Base-by-base conservation (phyloP, 2,888 invertebrate species). In the Amaurobius ferox region DNA sequence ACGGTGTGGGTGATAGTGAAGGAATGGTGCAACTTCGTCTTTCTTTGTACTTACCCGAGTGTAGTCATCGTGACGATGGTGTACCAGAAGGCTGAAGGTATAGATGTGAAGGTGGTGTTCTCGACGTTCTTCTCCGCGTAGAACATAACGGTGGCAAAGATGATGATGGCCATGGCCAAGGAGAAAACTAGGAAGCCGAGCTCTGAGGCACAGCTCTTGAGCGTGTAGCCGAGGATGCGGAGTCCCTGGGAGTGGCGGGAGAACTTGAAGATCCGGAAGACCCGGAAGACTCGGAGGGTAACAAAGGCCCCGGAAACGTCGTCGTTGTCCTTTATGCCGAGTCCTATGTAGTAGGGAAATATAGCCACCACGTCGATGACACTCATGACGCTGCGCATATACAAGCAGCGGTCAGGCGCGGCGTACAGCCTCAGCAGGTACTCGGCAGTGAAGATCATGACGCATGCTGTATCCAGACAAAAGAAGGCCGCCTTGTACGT, bases 1-100 rank as follows among this genome's bases (percentile, higher is more conserved):
- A n/a, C n/a, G n/a, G n/a, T n/a, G n/a, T n/a, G n/a, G n/a, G n/a
- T n/a, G n/a, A n/a, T n/a, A n/a, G n/a, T n/a, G n/a, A n/a, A n/a
- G n/a, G n/a, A n/a, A n/a, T n/a, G n/a, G n/a, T n/a, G n/a, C n/a
- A n/a, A n/a, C n/a, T n/a, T n/a, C n/a, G n/a, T n/a, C n/a, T n/a
- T n/a, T n/a, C n/a, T 13, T 11, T 11, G 29, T 83, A 95, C 97
- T 96, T 92, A 99, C 98, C 99, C 98, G 89, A 99, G 93, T 68
- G 99, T 99, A 87, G 99, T 99, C 98, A 99, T 99, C 90, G 99
- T 99, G 91, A 99, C 99, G 91, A 99, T 99, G 91, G 99, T 99
- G 93, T 99, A 99, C 99, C 99, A 99, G 93, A 99, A 99, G 89
- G 99, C 98, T 78, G 98, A 98, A 86, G 99, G 99, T 93, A 99